phyloP scores from a whole-genome alignment of 1,140 invertebrate species.

The Drosophila novamexicana region DNA sequence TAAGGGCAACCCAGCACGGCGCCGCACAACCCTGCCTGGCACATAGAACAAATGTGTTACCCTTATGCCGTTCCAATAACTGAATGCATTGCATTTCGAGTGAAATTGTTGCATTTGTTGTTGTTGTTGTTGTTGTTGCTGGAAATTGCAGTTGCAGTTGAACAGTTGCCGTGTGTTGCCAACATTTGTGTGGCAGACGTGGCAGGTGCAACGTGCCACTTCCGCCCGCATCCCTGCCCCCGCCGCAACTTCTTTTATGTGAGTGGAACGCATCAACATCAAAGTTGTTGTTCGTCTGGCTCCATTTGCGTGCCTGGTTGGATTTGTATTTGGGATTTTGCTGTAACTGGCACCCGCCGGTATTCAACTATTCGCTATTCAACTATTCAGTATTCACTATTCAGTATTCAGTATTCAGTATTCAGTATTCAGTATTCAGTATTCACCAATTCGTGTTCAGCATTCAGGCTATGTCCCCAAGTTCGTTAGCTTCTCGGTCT shows the following conservation, averaged over 20 bases:
- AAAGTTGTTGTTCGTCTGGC: slow-evolving; percentile 15
- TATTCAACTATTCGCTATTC: slow-evolving; percentile 52
- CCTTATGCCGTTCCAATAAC: slow-evolving; percentile 14
- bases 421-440: background rate
- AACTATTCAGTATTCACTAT: background rate
- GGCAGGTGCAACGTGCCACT: slow-evolving; percentile 51
- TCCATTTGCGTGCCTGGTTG: slow-evolving; percentile 31
- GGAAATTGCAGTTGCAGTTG: slow-evolving; percentile 36
- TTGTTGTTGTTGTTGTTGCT: slow-evolving; percentile 40
- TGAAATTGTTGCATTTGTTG: slow-evolving; percentile 68
- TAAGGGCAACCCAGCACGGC: background rate
- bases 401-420: background rate
- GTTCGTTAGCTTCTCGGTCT: slow-evolving; percentile 69
- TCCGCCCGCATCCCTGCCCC: slow-evolving; percentile 50
- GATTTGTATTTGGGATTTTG: slow-evolving; percentile 28
- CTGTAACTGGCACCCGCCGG: slow-evolving; percentile 78
- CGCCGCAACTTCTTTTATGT: slow-evolving; percentile 42
- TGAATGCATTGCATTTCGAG: slow-evolving; percentile 41
- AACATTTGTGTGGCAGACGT: slow-evolving; percentile 54
- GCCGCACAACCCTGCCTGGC: background rate
- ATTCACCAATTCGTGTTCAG: background rate
- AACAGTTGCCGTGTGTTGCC: slow-evolving; percentile 54
- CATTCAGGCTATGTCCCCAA: slow-evolving; percentile 67
- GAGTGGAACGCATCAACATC: slow-evolving; percentile 16
- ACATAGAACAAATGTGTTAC: slow-evolving; percentile 15